Conservation (phyloP, 2,113 vertebrate genomes). For the Apeltes quadracus region DNA sequence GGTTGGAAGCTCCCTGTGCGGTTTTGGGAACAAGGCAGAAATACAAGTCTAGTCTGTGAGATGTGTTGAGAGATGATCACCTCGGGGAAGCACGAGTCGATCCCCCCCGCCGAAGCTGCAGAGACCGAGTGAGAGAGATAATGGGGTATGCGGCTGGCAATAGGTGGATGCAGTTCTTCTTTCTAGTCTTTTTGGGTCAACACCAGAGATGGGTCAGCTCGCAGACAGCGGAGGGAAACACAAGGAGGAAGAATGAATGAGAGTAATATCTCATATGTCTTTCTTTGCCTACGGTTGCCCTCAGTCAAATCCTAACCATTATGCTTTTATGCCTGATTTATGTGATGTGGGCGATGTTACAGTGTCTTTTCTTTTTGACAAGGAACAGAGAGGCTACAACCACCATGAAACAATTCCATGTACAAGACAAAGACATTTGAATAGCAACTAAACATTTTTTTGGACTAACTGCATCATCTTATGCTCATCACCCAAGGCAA, state of each 20-base stretch:
- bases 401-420: conserved; percentile 20
- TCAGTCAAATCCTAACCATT: conserved; percentile 69
- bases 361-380: conserved; percentile 43
- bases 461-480: conserved; percentile 29
- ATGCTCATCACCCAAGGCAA: conserved; percentile 5
- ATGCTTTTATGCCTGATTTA: conserved; percentile 66
- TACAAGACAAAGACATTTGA: conserved; percentile 17
- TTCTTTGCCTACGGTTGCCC: conserved; percentile 62
- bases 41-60: conserved; percentile 39
- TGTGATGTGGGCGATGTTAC: conserved; percentile 56
- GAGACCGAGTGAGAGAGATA: conserved; percentile 39
- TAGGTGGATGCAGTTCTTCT: conserved; percentile 48
- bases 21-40: conserved; percentile 43
- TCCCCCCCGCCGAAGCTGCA: conserved; percentile 29
- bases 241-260: conserved; percentile 51
- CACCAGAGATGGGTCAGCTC: conserved; percentile 61
- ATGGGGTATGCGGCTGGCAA: conserved; percentile 45
- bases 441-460: conserved; percentile 40
- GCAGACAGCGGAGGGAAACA: conserved; percentile 45
- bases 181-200: conserved; percentile 66
- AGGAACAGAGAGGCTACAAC: conserved; percentile 38
- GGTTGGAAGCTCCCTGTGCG: conserved; percentile 38
- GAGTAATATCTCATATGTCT: conserved; percentile 64
- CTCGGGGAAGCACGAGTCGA: conserved; percentile 51
- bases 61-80: conserved; percentile 67